A percentile compares a stretch with the other conserved stretches of the same genome.
Conservation (phyloP, 2,888 invertebrate species). For the Tachina fera region DNA sequence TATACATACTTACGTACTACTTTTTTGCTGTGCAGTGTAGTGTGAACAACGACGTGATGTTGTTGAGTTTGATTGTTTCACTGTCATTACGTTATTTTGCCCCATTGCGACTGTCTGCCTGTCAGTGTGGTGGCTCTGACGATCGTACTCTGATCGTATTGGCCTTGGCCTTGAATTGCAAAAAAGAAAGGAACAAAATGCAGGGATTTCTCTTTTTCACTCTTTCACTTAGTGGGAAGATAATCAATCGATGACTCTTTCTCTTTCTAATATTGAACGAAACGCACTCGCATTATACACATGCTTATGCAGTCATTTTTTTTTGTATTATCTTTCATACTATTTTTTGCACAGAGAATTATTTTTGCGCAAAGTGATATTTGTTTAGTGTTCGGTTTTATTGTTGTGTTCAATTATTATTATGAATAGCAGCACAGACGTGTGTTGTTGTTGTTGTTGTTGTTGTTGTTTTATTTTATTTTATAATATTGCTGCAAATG, state of each 20-base stretch:
- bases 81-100: constrained; percentile 49
- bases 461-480: constrained; percentile 18
- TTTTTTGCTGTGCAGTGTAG: neutral
- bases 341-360: constrained; percentile 18
- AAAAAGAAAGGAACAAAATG: constrained; percentile 40
- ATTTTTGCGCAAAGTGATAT: constrained; percentile 17
- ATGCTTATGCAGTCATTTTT: constrained; percentile 20
- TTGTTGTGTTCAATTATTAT: constrained; percentile 60
- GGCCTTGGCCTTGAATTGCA: constrained; percentile 78
- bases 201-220: constrained; percentile 70
- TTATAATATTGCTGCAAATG: constrained; percentile 52
- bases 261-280: constrained; percentile 44
- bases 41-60: constrained; percentile 6
- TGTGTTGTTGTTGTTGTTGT: constrained; percentile 40
- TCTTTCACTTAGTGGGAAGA: constrained; percentile 21
- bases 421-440: constrained; percentile 34
- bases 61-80: constrained; percentile 37
- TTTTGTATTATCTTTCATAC: constrained; percentile 17
- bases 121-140: constrained; percentile 46
- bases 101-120: constrained; percentile 40
- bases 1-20: no score
- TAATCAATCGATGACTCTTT: constrained; percentile 4
- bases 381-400: constrained; percentile 6
- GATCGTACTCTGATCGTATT: constrained; percentile 71
- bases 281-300: constrained; percentile 29